Evolutionary conservation across 1,140 invertebrate genomes (phyloP).

Genomic region (Drosophila nigromelanica): DNA sequence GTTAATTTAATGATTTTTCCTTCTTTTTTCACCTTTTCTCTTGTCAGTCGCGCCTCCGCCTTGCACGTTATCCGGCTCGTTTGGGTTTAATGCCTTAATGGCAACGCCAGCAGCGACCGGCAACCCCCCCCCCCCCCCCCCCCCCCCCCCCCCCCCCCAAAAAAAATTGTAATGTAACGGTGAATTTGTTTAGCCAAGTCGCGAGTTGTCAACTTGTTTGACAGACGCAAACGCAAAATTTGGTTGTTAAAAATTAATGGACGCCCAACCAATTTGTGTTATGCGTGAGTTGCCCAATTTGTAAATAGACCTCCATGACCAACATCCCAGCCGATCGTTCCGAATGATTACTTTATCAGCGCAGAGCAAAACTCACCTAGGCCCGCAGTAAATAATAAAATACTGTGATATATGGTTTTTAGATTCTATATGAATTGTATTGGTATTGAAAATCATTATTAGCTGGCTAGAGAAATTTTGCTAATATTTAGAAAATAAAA

Average conservation of each 20-base stretch:
- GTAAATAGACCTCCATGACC: conserved; percentile 2
- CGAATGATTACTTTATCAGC: conserved; percentile 13
- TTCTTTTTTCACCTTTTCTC: conserved; percentile 16
- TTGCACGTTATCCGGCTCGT: conserved; percentile 17
- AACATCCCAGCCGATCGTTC: conserved; percentile 1
- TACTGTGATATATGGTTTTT: not conserved
- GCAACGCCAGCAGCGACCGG: conserved; percentile 17
- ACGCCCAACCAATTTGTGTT: conserved; percentile 30
- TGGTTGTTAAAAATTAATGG: conserved; percentile 38
- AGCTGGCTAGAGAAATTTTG: too few relatives aligned
- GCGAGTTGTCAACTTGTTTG: conserved; percentile 49
- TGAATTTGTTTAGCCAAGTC: conserved; percentile 35
- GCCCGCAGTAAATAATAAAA: not conserved
- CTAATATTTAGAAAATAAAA: too few relatives aligned
- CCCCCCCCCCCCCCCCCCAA: not conserved
- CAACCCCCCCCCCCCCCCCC: not conserved
- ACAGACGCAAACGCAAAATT: conserved; percentile 29
- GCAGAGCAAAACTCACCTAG: not conserved
- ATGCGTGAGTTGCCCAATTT: conserved; percentile 50
- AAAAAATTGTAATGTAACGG: conserved; percentile 11
- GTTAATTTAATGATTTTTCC: conserved; percentile 73
- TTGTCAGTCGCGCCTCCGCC: not conserved
- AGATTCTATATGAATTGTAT: not conserved
- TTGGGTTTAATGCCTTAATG: conserved; percentile 50
- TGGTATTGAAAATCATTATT: not conserved